Conservation (phyloP, 2,797 vertebrate species). For the Ciconia nigra region DNA sequence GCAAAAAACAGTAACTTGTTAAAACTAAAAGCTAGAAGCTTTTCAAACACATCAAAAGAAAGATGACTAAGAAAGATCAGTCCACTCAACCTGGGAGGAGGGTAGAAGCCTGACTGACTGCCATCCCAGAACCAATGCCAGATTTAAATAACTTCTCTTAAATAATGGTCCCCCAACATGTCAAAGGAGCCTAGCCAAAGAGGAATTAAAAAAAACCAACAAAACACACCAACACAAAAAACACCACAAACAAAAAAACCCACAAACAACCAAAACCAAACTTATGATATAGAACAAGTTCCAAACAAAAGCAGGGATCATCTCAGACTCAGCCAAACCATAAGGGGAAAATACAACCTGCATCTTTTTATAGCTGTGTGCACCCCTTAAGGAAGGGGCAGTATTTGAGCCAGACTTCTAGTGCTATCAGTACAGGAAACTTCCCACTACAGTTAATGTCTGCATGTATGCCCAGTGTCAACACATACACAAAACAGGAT, state of each 20-base stretch:
- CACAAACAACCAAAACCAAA: not conserved
- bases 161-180: not conserved
- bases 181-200: not conserved
- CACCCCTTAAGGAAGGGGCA: not conserved
- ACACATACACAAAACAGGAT: not conserved
- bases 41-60: not conserved
- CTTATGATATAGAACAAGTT: not conserved
- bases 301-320: not conserved
- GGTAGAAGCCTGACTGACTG: not conserved
- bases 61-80: not conserved
- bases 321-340: not conserved
- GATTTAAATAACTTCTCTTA: not conserved
- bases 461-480: not conserved
- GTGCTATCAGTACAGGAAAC: not conserved
- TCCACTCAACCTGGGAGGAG: not conserved
- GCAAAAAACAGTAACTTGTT: not conserved
- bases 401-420: not conserved
- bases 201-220: not conserved
- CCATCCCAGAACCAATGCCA: not conserved
- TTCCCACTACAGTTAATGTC: not conserved
- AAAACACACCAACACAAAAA: not conserved
- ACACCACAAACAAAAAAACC: not conserved
- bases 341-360: not conserved
- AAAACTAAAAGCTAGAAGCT: not conserved
- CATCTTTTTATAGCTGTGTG: not conserved